phyloP scores from a whole-genome alignment of 2,888 invertebrate species.

The Diaphora mendica region DNA sequence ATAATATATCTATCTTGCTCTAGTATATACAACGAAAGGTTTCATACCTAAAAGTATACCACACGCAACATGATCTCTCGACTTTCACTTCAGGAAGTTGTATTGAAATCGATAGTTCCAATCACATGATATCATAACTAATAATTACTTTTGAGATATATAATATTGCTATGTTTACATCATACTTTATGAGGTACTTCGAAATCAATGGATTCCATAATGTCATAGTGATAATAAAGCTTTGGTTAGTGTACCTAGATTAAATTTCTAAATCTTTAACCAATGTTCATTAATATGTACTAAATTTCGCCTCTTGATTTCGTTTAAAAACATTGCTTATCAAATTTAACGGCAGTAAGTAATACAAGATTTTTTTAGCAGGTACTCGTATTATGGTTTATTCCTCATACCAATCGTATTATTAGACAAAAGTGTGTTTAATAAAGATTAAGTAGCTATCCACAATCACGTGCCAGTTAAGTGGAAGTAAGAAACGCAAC shows the following conservation, averaged over 20 bases:
- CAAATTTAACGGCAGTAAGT: not conserved
- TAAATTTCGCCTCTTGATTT: not conserved
- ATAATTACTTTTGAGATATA: not conserved
- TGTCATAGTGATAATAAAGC: no score
- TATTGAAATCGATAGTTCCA: not conserved
- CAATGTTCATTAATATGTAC: not conserved
- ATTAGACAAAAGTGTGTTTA: not conserved
- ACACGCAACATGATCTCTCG: not conserved
- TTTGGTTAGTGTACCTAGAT: not conserved
- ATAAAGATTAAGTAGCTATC: not conserved
- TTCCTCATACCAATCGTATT: not conserved
- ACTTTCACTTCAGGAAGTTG: not conserved
- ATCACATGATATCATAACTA: not conserved
- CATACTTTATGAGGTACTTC: not conserved
- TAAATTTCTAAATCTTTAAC: not conserved
- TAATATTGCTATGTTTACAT: not conserved
- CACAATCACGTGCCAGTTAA: not conserved
- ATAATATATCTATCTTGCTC: no score
- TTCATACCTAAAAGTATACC: not conserved
- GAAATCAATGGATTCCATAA: not conserved
- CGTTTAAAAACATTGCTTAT: not conserved
- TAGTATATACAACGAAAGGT: not conserved
- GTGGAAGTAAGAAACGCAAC: not conserved
- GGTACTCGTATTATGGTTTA: not conserved
- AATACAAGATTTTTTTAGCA: not conserved